A percentile compares a stretch with the other conserved stretches of the same genome.
Evolutionary conservation across 2,888 invertebrate genomes (phyloP).

Genomic region (Perithous albicinctus): DNA sequence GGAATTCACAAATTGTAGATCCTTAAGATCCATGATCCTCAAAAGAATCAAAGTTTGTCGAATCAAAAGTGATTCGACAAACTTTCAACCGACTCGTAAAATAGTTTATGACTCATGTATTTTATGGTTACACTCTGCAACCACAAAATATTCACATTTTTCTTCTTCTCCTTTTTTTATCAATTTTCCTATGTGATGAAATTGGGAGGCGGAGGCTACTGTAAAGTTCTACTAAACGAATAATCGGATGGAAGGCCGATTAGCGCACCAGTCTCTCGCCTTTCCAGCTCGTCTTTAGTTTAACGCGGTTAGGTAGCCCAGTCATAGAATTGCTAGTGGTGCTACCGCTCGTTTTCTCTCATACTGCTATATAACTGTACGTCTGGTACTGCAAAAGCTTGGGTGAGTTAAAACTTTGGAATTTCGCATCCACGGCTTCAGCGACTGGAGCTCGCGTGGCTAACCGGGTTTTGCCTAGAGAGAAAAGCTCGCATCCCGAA

Average conservation of each 20-base stretch:
- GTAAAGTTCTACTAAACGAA: slow-evolving; percentile 75
- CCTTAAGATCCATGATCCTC: slow-evolving; percentile 43
- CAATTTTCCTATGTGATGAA: slow-evolving; percentile 15
- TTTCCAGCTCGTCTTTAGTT: slow-evolving; percentile 77
- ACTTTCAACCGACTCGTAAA: neutral
- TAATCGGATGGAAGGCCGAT: slow-evolving; percentile 78
- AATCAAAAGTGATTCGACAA: neutral
- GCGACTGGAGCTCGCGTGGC: slow-evolving; percentile 48
- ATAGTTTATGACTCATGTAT: neutral
- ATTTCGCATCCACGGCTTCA: slow-evolving; percentile 63
- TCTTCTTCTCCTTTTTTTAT: slow-evolving; percentile 10
- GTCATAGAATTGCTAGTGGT: slow-evolving; percentile 37
- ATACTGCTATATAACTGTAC: slow-evolving; percentile 51
- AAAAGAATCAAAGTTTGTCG: no score
- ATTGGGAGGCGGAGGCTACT: neutral
- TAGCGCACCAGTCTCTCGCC: slow-evolving; percentile 71
- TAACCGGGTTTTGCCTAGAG: slow-evolving; percentile 62
- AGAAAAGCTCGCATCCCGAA: slow-evolving; percentile 57
- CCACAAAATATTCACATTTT: slow-evolving; percentile 21
- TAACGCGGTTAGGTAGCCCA: slow-evolving; percentile 73
- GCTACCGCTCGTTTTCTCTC: slow-evolving; percentile 17
- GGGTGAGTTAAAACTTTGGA: slow-evolving; percentile 64
- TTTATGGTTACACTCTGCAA: neutral
- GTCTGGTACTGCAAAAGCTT: slow-evolving; percentile 47
- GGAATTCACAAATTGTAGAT: no score